Evolutionary conservation across 92 coral and sea anemone genomes (phyloP), one percentile per base, ranked within the genome.

Genomic region (Muricea muricata): DNA sequence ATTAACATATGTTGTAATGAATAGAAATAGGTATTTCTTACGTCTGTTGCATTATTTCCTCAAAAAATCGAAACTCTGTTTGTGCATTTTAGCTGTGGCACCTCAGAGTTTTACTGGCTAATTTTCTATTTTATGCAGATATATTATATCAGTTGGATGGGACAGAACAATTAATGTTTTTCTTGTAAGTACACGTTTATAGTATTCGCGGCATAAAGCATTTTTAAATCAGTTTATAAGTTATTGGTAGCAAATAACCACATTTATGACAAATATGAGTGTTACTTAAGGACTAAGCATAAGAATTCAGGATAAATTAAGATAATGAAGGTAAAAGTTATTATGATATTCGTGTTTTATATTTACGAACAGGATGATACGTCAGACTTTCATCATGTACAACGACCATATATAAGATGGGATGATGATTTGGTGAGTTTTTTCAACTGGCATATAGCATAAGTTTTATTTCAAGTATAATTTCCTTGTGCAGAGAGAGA

Each of bases 91-190:
- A n/a, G n/a, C n/a, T n/a, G n/a, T n/a, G n/a, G n/a, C n/a, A n/a
- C n/a, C n/a, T n/a, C n/a, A n/a, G n/a, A n/a, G n/a, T n/a, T n/a
- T n/a, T n/a, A n/a, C n/a, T n/a, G n/a, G n/a, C n/a, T 23, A 7
- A 39, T 72, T 37, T 18, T 33, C 39, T 57, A 66, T 30, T 31
- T 24, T 17, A 26, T 86, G 9, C 47, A 97, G 99, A 84, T 97
- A 97, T 80, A 97, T 97, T 65, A 97, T 97, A 68, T 97, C 99
- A 9, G 99, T 97, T 42, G 99, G 99, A 24, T 97, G 99, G 99
- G 99, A 97, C 93, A 88, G 99, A 75, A 89, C 98, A 73, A 94
- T 97, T 15, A 97, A 97, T 41, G 86, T 97, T 55, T 97, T 97
- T 84, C 93, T 97, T 8, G 99, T 97, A 84, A 94, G 98, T 92